Evolutionary conservation across 2,113 vertebrate species (phyloP).

Genomic region (Uria lomvia): DNA sequence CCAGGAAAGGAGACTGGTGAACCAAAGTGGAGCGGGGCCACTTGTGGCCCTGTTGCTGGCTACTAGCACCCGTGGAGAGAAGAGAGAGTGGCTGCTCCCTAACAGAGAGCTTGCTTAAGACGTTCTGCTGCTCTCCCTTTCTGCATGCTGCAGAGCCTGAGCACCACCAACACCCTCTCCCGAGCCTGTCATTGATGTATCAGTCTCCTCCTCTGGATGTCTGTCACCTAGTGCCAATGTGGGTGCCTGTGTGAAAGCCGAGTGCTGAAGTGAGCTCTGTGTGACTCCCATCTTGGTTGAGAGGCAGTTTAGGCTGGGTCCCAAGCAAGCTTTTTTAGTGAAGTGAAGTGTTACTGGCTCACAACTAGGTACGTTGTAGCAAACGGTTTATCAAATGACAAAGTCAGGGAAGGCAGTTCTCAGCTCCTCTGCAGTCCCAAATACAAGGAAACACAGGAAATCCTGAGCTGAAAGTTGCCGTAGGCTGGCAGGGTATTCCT

Average conservation of each 20-base stretch:
- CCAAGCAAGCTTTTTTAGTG: background rate
- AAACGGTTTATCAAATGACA: background rate
- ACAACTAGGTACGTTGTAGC: background rate
- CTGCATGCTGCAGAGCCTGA: background rate
- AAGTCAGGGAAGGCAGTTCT: background rate
- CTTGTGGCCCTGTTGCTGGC: background rate
- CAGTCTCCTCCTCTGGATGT: background rate
- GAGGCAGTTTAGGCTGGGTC: background rate
- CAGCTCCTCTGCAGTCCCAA: background rate
- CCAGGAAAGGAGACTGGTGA: background rate
- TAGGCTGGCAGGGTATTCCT: background rate
- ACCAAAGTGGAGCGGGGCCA: background rate
- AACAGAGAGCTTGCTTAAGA: background rate
- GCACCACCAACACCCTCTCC: background rate
- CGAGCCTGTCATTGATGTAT: rapidly evolving
- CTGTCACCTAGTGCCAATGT: background rate
- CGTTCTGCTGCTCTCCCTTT: background rate
- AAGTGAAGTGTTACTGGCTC: background rate
- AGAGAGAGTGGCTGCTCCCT: background rate
- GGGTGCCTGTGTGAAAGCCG: background rate
- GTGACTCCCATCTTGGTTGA: background rate
- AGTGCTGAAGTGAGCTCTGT: background rate
- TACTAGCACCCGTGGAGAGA: background rate
- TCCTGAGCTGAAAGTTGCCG: background rate
- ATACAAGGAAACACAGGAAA: background rate